These are phyloP conservation scores for Sesia apiformis DNA, from an alignment of 2,888 invertebrate species.

Conservation along the genomic window DNA sequence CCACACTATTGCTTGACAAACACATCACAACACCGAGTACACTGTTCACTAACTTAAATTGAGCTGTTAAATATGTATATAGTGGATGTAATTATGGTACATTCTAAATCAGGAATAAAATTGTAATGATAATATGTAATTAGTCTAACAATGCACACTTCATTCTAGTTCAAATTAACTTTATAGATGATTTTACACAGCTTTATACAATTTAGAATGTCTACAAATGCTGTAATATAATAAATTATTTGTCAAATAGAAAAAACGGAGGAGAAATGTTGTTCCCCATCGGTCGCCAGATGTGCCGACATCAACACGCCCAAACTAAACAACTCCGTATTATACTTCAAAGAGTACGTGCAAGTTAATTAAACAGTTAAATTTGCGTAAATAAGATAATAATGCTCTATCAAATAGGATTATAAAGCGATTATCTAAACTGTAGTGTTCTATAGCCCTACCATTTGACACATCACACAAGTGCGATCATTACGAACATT, in stretches of 20 bases:
- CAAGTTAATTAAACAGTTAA: constrained; percentile 13
- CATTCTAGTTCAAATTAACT: constrained; percentile 13
- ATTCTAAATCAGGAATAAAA: neutral
- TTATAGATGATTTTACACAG: neutral
- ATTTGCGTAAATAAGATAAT: constrained; percentile 17
- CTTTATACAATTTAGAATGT: too few species aligned
- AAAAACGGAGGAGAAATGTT: constrained; percentile 33
- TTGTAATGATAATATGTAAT: neutral
- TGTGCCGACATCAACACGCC: constrained; percentile 42
- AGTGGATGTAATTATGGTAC: constrained; percentile 15
- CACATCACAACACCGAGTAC: constrained; percentile 56
- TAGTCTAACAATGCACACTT: too few species aligned
- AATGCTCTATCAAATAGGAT: constrained; percentile 27
- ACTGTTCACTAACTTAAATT: constrained; percentile 1
- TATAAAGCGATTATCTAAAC: constrained; percentile 44
- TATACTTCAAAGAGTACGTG: neutral
- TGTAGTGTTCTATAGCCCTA: constrained; percentile 40
- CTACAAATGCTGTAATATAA: neutral
- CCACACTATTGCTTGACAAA: constrained; percentile 36
- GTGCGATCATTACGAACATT: constrained; percentile 7
- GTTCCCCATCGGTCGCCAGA: constrained; percentile 32
- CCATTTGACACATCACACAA: constrained; percentile 59
- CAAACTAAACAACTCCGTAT: constrained; percentile 12
- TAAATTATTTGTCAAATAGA: constrained; percentile 22
- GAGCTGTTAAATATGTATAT: constrained; percentile 2